Base-by-base conservation (phyloP, 2,888 invertebrate genomes). In the Ecdyonurus torrentis region DNA sequence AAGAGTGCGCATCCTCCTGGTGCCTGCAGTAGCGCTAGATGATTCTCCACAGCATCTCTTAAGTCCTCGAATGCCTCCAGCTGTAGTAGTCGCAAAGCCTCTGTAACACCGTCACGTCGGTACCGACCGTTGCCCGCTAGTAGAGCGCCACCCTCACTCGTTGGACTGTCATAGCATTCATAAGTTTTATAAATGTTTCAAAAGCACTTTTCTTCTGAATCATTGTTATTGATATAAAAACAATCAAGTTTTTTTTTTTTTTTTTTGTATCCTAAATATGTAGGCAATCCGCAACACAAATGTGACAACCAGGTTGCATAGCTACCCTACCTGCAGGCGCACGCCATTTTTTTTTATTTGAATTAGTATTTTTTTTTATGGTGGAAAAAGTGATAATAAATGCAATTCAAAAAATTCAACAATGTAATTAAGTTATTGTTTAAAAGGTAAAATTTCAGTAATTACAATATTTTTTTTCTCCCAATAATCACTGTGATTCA, bases 1-100 rank as follows among this genome's bases (percentile, higher is more conserved):
- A 76, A 70, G 7, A 74, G 67, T 22, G 77, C 75, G 52, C 70
- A 70, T 55, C 68, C 64, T 37, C 64, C 66, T 52, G 65, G 65
- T 63, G 23, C 71, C 69, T 67, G 74, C 71, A 66, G 70, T 64
- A 66, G 73, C 69, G 66, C 65, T 1, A 73, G 66, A 59, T 72
- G 69, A 25, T 71, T 70, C 61, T 68, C 69, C 63, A 76, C 65
- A 58, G 72, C 73, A 18, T 65, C 66, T 22, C 66, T 64, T 2
- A 74, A 68, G 22, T 71, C 71, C 50, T 69, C 67, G 64, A 66
- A 68, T 25, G 63, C 68, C 58, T 64, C 70, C 65, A 73, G 74
- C 63, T 68, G 69, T 63, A 72, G 64, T 24, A 69, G 24, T 22
- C 52, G 64, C 50, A 70, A 64, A 50, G 64, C 67, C 64, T 70